These are phyloP conservation scores for Mimas tiliae DNA, from an alignment of 2,888 invertebrate species.

Conservation along the genomic window DNA sequence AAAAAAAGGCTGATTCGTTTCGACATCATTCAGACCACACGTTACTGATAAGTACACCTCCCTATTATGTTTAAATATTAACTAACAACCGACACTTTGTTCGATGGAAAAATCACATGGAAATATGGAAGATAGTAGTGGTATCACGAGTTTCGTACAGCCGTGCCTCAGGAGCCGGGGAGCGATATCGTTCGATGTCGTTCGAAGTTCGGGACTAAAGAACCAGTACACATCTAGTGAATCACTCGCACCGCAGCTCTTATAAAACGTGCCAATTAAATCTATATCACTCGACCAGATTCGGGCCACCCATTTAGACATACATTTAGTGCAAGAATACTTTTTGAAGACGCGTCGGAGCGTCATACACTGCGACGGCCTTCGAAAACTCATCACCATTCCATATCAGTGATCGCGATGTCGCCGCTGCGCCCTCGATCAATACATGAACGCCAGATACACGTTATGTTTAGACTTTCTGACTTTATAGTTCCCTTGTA, in stretches of 20 bases:
- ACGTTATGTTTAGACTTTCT: slow-evolving; percentile 70
- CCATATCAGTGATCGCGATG: slow-evolving; percentile 44
- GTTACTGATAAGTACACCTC: slow-evolving; percentile 17
- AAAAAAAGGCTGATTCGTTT: neutral
- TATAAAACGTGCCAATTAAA: slow-evolving; percentile 74
- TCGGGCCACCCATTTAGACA: slow-evolving; percentile 80
- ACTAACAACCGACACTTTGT: slow-evolving; percentile 63
- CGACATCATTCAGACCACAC: slow-evolving; percentile 13
- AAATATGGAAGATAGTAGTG: slow-evolving; percentile 58
- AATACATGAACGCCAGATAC: slow-evolving; percentile 83
- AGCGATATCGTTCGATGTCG: slow-evolving; percentile 45
- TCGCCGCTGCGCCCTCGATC: slow-evolving; percentile 64
- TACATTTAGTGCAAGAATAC: slow-evolving; percentile 50
- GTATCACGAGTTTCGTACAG: slow-evolving; percentile 80
- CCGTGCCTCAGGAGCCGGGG: slow-evolving; percentile 70
- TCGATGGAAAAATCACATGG: slow-evolving; percentile 61
- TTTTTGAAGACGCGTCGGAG: slow-evolving; percentile 60
- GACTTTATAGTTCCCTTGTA: slow-evolving; percentile 61
- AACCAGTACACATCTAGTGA: slow-evolving; percentile 32
- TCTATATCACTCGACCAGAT: slow-evolving; percentile 73
- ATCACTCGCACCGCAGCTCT: slow-evolving; percentile 41
- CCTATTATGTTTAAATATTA: slow-evolving; percentile 34
- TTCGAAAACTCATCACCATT: slow-evolving; percentile 78
- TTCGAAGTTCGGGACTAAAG: slow-evolving; percentile 11
- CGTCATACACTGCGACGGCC: slow-evolving; percentile 77